A percentile compares a stretch with the other conserved stretches of the same genome.
These are phyloP conservation scores for Luperina testacea DNA, from an alignment of 2,888 invertebrate species.

Conservation along the genomic window DNA sequence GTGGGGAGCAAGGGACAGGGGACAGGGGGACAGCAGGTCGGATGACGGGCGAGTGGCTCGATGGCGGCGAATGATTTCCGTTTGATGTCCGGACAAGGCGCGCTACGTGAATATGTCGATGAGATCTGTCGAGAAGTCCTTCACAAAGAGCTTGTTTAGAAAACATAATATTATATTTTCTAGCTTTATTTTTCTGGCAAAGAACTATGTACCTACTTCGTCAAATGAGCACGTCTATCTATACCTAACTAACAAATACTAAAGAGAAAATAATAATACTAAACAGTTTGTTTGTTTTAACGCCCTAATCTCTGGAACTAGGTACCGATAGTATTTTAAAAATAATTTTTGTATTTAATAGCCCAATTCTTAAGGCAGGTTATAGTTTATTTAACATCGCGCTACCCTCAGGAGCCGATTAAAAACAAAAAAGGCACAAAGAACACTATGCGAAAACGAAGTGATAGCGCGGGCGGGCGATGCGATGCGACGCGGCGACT, in stretches of 20 bases:
- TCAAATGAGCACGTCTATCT: background rate
- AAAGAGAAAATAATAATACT: background rate
- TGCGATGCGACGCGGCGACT: too few relatives aligned
- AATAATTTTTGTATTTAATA: too few relatives aligned
- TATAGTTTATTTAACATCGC: too few relatives aligned
- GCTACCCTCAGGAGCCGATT: too few relatives aligned
- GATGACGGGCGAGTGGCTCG: constrained; percentile 26
- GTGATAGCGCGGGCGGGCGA: too few relatives aligned
- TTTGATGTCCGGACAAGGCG: constrained; percentile 39
- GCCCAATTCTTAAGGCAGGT: too few relatives aligned
- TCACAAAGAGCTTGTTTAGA: constrained; percentile 17
- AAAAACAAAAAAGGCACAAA: too few relatives aligned
- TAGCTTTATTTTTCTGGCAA: constrained; percentile 7
- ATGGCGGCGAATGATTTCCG: constrained; percentile 50
- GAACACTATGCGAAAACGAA: too few relatives aligned
- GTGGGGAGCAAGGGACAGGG: background rate
- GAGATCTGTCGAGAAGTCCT: constrained; percentile 17
- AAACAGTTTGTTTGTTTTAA: background rate
- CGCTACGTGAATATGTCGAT: constrained; percentile 10
- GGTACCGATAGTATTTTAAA: too few relatives aligned
- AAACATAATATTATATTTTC: background rate
- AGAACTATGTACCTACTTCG: background rate
- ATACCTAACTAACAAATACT: too few relatives aligned
- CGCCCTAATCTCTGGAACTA: background rate
- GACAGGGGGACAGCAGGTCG: background rate